phyloP scores from a whole-genome alignment of 2,113 vertebrate genomes.

The Todiramphus chloris region DNA sequence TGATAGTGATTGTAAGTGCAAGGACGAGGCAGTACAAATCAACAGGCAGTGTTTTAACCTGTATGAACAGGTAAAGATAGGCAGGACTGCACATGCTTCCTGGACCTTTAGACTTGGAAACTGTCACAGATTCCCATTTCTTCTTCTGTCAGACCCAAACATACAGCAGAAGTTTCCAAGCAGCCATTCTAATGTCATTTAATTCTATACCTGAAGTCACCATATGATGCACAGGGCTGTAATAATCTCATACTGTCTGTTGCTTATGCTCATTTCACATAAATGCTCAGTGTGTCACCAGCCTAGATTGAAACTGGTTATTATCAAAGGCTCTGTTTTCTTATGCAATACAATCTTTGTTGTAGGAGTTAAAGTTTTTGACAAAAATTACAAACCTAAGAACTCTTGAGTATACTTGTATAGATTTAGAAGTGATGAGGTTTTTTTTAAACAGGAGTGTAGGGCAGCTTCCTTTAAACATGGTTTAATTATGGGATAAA shows the following conservation, averaged over 20 bases:
- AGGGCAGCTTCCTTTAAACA: background rate
- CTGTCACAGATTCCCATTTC: background rate
- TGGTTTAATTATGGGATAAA: background rate
- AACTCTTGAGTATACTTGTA: background rate
- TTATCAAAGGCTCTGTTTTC: background rate
- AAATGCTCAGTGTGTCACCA: background rate
- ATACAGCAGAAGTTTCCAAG: background rate
- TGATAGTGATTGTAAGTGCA: background rate
- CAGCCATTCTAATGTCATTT: background rate
- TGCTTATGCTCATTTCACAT: background rate
- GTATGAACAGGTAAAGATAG: background rate
- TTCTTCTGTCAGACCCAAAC: background rate
- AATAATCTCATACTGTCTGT: background rate
- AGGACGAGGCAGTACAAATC: background rate
- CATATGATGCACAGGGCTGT: background rate
- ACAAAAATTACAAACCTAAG: background rate
- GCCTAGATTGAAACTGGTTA: background rate
- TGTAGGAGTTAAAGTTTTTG: background rate
- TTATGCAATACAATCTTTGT: background rate
- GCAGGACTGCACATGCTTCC: background rate
- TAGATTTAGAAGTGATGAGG: background rate
- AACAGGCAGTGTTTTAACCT: background rate
- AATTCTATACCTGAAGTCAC: background rate
- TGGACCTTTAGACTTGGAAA: background rate
- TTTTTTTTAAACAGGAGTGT: background rate